phyloP scores from a whole-genome alignment of 2,113 vertebrate genomes.

The Guaruba guarouba region DNA sequence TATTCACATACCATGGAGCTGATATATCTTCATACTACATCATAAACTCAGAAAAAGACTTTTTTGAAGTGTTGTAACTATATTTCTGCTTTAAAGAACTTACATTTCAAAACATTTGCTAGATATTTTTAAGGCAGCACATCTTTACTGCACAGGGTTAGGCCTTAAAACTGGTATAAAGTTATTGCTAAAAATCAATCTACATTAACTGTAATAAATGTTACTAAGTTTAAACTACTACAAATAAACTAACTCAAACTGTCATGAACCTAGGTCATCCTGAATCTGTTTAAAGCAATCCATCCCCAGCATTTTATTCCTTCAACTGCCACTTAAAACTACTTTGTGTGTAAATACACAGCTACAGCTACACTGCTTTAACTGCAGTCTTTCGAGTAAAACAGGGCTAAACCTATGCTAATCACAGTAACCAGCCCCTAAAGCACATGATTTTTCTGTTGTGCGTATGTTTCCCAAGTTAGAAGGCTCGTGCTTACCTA shows the following conservation, averaged over 20 bases:
- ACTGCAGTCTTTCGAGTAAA: not conserved
- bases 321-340: not conserved
- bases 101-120: not conserved
- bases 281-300: not conserved
- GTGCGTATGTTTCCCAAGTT: not conserved
- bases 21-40: not conserved
- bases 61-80: not conserved
- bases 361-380: not conserved
- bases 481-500: conserved; percentile 19
- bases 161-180: not conserved
- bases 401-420: not conserved
- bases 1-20: not conserved
- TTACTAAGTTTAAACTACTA: not conserved
- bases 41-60: not conserved
- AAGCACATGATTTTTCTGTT: not conserved
- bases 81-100: not conserved
- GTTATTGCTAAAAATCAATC: not conserved
- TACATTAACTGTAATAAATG: not conserved
- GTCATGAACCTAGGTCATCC: not conserved
- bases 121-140: not conserved
- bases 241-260: not conserved
- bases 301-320: not conserved
- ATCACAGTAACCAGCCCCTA: not conserved
- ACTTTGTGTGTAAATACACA: not conserved
- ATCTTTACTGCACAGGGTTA: not conserved